Percentiles rank a stretch among this genome's conserved stretches.
These are phyloP conservation scores for Cirrhinus molitorella DNA, from an alignment of 2,797 vertebrate genomes.

Conservation along the genomic window DNA sequence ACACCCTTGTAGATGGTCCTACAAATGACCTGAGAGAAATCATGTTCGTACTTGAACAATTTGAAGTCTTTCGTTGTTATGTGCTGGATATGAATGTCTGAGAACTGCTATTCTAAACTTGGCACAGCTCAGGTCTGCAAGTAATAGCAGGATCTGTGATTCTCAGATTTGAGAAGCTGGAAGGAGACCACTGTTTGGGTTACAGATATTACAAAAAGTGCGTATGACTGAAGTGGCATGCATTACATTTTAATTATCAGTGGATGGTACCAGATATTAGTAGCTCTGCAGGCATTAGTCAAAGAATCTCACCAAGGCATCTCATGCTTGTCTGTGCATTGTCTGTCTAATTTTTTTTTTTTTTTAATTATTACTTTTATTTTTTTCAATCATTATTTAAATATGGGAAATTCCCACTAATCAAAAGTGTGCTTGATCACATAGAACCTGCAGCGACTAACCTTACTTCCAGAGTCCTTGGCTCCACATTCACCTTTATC, in stretches of 20 bases:
- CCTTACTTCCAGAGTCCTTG: constrained; percentile 96
- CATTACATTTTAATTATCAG: constrained; percentile 76
- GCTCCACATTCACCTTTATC: constrained; percentile 95
- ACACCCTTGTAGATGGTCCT: constrained; percentile 88
- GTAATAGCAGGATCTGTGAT: constrained; percentile 52
- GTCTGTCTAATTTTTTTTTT: constrained; percentile 68
- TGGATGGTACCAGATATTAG: constrained; percentile 80
- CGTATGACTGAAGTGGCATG: constrained; percentile 76
- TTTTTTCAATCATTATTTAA: constrained; percentile 78
- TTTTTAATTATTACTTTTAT: constrained; percentile 75
- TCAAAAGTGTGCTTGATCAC: constrained; percentile 93
- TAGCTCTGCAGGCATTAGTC: constrained; percentile 94
- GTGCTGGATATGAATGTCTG: constrained; percentile 46
- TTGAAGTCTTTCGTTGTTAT: constrained; percentile 64
- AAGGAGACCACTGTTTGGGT: constrained; percentile 79
- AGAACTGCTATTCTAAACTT: constrained; percentile 72
- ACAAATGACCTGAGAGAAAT: constrained; percentile 75
- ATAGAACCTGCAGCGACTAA: constrained; percentile 99
- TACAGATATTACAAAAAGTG: constrained; percentile 63
- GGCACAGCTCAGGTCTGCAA: constrained; percentile 32
- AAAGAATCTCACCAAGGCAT: constrained; percentile 92
- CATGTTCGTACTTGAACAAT: constrained; percentile 49
- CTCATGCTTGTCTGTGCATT: constrained; percentile 92
- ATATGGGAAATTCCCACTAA: constrained; percentile 94
- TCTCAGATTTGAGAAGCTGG: constrained; percentile 71